These are phyloP conservation scores for Enteromius radiatus DNA, from an alignment of 2,797 vertebrate species.

Conservation along the genomic window DNA sequence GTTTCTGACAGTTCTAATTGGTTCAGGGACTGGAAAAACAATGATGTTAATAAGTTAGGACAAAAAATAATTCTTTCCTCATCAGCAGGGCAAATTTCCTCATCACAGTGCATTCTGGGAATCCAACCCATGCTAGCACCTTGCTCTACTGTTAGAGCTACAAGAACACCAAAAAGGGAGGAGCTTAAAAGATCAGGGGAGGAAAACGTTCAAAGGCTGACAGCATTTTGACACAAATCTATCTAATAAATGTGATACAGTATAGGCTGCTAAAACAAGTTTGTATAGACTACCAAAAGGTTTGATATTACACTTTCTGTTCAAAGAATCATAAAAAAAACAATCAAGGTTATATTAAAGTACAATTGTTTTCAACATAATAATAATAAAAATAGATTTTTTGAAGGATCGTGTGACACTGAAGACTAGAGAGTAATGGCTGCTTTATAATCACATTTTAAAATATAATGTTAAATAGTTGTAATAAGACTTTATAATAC, in stretches of 20 bases:
- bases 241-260: background rate
- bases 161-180: background rate
- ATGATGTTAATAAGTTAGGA: background rate
- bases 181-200: background rate
- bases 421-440: background rate
- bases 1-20: background rate
- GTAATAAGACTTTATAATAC: background rate
- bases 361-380: too few species aligned
- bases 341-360: background rate
- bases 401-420: background rate
- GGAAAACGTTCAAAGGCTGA: background rate
- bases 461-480: background rate
- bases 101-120: background rate
- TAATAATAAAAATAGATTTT: too few species aligned
- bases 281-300: background rate
- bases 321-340: background rate
- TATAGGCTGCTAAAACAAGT: background rate
- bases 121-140: slow-evolving; percentile 10
- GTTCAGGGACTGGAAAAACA: background rate
- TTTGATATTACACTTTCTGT: background rate
- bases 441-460: background rate
- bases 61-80: background rate
- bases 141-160: background rate
- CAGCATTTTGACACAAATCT: background rate
- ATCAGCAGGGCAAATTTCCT: background rate